These are phyloP conservation scores for Acanthacorydalis orientalis DNA, from an alignment of 2,888 invertebrate genomes.

Conservation along the genomic window DNA sequence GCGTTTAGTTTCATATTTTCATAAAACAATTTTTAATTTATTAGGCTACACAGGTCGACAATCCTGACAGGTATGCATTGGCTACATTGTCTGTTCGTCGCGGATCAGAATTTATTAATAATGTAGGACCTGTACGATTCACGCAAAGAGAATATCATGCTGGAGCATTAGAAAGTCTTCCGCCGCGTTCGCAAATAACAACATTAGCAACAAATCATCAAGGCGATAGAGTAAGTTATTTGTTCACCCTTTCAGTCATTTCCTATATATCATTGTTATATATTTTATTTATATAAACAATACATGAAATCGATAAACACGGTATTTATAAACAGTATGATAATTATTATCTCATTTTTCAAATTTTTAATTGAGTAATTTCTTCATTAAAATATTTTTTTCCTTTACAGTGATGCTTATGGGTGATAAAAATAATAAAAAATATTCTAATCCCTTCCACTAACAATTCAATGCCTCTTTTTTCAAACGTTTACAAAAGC, in stretches of 20 bases:
- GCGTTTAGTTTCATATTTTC: too few relatives aligned
- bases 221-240: conserved; percentile 26
- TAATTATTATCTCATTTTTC: too few relatives aligned
- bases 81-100: conserved; percentile 58
- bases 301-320: too few relatives aligned
- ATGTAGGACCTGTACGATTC: conserved; percentile 38
- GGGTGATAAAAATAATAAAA: too few relatives aligned
- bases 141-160: conserved; percentile 52
- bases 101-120: conserved; percentile 19
- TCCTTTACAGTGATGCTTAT: too few relatives aligned
- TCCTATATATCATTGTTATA: background rate
- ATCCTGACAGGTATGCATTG: conserved; percentile 73
- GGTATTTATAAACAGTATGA: too few relatives aligned
- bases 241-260: background rate
- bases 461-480: too few relatives aligned
- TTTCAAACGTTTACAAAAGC: too few relatives aligned
- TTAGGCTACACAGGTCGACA: conserved; percentile 67
- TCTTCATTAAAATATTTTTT: too few relatives aligned
- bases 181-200: conserved; percentile 53
- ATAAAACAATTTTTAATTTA: background rate
- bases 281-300: too few relatives aligned
- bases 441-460: too few relatives aligned
- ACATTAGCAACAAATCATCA: conserved; percentile 50
- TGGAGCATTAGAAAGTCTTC: conserved; percentile 58
- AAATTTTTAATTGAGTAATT: too few relatives aligned